These are phyloP conservation scores for Baryphthengus martii DNA, from an alignment of 2,113 vertebrate species.

Conservation along the genomic window DNA sequence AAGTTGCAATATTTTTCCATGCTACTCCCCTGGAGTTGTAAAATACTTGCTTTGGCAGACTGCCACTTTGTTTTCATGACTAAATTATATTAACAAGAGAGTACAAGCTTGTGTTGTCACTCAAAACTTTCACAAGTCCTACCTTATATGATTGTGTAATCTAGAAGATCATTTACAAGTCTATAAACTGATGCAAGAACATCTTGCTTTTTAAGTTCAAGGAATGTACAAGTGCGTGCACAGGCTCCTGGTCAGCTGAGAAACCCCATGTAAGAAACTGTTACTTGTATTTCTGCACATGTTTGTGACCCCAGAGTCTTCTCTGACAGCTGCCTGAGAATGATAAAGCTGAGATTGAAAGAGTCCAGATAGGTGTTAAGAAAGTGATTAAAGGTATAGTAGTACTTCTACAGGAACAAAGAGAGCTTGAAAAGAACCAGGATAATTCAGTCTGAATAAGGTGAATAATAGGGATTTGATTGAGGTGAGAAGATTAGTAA, in stretches of 20 bases:
- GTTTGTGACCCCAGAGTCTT: neutral
- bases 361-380: neutral
- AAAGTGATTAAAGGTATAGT: neutral
- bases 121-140: neutral
- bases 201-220: neutral
- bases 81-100: neutral
- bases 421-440: neutral
- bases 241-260: neutral
- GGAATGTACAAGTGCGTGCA: neutral
- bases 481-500: neutral
- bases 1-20: neutral
- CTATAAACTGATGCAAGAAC: neutral
- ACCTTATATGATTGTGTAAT: neutral
- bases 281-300: neutral
- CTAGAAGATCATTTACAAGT: neutral
- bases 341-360: constrained; percentile 17
- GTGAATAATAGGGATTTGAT: neutral
- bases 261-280: neutral
- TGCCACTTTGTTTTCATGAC: neutral
- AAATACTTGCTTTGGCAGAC: neutral
- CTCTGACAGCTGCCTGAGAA: neutral
- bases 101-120: neutral
- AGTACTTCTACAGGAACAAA: neutral
- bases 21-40: neutral
- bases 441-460: neutral